Conservation (phyloP, 2,888 invertebrate genomes). For the Encarsia formosa region DNA sequence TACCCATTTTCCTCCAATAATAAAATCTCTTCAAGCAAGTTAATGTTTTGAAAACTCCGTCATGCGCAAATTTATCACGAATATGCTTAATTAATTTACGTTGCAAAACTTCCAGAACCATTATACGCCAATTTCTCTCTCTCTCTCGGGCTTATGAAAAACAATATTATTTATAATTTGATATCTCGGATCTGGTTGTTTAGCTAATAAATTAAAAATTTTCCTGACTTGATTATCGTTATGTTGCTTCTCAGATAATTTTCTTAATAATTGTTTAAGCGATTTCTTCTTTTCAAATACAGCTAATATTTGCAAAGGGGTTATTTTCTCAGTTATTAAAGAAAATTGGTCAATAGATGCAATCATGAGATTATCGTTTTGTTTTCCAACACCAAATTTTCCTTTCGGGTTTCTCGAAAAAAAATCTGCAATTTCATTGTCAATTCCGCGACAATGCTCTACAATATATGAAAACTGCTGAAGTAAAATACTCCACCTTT, state of each 20-base stretch:
- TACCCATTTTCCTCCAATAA: background rate
- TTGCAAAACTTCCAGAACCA: background rate
- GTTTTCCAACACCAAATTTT: background rate
- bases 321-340: no score
- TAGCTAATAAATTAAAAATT: no score
- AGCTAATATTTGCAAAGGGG: no score
- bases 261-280: no score
- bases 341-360: no score
- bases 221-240: no score
- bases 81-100: background rate
- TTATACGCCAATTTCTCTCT: slow-evolving; percentile 1
- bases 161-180: no score
- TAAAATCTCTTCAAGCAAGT: background rate
- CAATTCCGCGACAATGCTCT: background rate
- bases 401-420: background rate
- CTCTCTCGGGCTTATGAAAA: no score
- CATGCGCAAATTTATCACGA: background rate
- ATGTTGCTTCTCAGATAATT: no score
- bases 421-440: slow-evolving; percentile 3
- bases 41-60: background rate
- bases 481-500: slow-evolving; percentile 1
- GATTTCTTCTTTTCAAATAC: no score
- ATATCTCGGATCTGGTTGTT: no score
- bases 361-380: background rate
- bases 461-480: slow-evolving; percentile 1